Evolutionary conservation across 2,888 invertebrate genomes (phyloP), one percentile per base, ranked within the genome.

Genomic region (Perizoma flavofasciatum): DNA sequence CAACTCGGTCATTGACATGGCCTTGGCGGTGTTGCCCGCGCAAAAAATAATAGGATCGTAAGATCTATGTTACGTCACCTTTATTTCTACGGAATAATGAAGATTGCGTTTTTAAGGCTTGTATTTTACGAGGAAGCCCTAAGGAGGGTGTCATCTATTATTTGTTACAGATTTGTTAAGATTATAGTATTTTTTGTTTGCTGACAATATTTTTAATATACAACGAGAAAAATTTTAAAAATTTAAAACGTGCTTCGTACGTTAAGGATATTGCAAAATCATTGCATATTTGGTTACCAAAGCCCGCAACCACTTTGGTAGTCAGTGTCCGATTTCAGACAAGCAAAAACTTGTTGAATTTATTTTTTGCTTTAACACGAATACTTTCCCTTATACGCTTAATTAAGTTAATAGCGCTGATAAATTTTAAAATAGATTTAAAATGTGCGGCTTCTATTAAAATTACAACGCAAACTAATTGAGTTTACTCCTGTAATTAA

Each of bases 1-100:
- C 74, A 75, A 77, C 71, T 59, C 73, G 86, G 85, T 87, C 83
- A 71, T 79, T 83, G 86, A 83, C 83, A 73, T 79, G 72, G 75
- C 81, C 82, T 82, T 82, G 81, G 71, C 69, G 67, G 73, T 81
- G 79, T 82, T 84, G 76, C 76, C 70, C 75, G 70, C 66, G 67
- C 71, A 79, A 83, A 85, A 83, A 82, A 72, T 70, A 73, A 72
- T 73, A 73, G 71, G 78, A 75, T 80, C 74, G 78, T 83, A 85
- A 65, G 69, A 67, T 66, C 50, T 52, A 6, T 3, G 34, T 69
- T 63, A 61, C 69, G 69, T 66, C 69, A 69, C 53, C 59, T 55
- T 57, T 47, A 53, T 50, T 59, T 61, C 43, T 48, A 37, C 39
- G 5, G 22, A 6, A 54, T 43, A 44, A 50, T 54, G 40, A 59